Evolutionary conservation across 2,888 invertebrate genomes (phyloP), one percentile per base, ranked within the genome.

Genomic region (Hirtodrosophila alboralis): DNA sequence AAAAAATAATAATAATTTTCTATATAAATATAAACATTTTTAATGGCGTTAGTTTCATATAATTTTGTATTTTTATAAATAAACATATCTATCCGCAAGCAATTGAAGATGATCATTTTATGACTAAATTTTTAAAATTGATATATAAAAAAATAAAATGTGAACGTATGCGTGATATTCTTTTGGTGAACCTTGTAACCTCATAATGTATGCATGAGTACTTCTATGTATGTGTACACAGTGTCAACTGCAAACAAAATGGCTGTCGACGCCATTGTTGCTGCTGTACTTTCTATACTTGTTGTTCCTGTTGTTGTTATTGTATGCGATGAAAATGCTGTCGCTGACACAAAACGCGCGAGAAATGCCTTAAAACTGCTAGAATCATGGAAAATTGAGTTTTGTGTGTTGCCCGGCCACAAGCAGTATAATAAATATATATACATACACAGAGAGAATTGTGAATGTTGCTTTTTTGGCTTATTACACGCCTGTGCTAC

Each of bases 171-270:
- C 2, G 23, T 33, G 27, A 44, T 44, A 26, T 36, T 30, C 30
- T 45, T 63, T 38, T 37, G 37, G 18, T 26, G 18, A 37, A 38
- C 37, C 52, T 34, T 51, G 13, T 33, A 41, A 18, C 31, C 18
- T 37, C 37, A 51, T 54, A 33, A 43, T 49, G 38, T 49, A 44
- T 70, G 54, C 69, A 49, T 58, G 33, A 63, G 33, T 30, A 13
- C 38, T 37, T n/a, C n/a, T n/a, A n/a, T 6, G 43, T 49, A 41
- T 49, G 47, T 40, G 51, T 48, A 48, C 36, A 37, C 30, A 58
- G 75, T 75, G 79, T 66, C 79, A 73, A 75, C 52, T 78, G 81
- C 78, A 81, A 75, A 81, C 79, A 81, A 78, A 81, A 81, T 78
- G 69, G 69, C 71, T 43, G 57, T 38, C 61, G 44, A 44, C 37